Evolutionary conservation across 1,140 invertebrate genomes (phyloP).

Genomic region (Mylabris phalerata): DNA sequence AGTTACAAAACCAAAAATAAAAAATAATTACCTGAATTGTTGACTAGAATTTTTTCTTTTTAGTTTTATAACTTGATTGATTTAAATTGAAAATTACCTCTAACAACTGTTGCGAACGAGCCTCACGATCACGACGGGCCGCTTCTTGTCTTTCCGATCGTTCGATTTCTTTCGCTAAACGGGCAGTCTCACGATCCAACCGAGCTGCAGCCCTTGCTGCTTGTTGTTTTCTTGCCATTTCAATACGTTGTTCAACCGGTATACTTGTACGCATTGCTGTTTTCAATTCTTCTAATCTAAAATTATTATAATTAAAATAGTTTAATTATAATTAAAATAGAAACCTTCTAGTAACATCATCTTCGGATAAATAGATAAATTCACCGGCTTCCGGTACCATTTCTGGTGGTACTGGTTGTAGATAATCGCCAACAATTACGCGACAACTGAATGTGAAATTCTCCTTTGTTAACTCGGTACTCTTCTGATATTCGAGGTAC

Average conservation of each 20-base stretch:
- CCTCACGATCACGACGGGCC: constrained; percentile 65
- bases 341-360: constrained; percentile 55
- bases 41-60: too few relatives aligned
- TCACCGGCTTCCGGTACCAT: constrained; percentile 48
- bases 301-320: neutral
- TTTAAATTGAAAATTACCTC: constrained; percentile 48
- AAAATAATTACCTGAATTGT: constrained; percentile 1
- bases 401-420: constrained; percentile 59
- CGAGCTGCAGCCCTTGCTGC: constrained; percentile 55
- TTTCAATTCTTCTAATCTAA: constrained; percentile 54
- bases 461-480: constrained; percentile 67
- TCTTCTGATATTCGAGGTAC: constrained; percentile 73
- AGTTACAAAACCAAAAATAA: neutral
- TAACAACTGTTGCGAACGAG: constrained; percentile 63
- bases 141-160: constrained; percentile 71
- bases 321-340: neutral
- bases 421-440: constrained; percentile 81
- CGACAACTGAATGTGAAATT: constrained; percentile 90
- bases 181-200: constrained; percentile 53
- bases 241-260: constrained; percentile 58
- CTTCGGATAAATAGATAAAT: constrained; percentile 53
- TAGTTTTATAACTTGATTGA: neutral
- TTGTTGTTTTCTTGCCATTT: constrained; percentile 57
- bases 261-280: constrained; percentile 49
- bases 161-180: constrained; percentile 52